Base-by-base conservation (phyloP, 2,888 invertebrate species). In the Dryococelus australis region DNA sequence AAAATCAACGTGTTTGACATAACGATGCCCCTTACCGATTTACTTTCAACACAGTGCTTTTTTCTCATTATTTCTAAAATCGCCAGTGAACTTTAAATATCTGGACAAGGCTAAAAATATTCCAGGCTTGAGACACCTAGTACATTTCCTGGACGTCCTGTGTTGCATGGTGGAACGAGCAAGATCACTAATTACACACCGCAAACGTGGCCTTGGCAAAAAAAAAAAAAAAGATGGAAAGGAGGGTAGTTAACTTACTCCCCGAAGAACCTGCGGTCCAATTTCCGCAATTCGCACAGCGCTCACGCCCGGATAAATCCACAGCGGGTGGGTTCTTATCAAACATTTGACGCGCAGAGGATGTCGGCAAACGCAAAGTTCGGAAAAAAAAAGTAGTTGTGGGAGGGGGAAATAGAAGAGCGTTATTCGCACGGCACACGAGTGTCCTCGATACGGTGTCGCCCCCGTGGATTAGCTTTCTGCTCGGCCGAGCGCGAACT, bases 401-500 rank as follows among this genome's bases (percentile, higher is more conserved):
- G 1, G 65, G n/a, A 24, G n/a, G n/a, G 8, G 20, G 20, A 65
- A 20, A 65, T 65, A 65, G n/a, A 65, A 65, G 65, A 65, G 65
- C 65, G 65, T n/a, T 65, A 65, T 65, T 65, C 65, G 65, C 65
- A 65, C n/a, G 24, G 65, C 65, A n/a, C 8, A n/a, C n/a, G n/a
- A 65, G 65, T 65, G 65, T 65, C 65, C 65, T 20, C 24, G 24
- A n/a, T 65, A 65, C 65, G 65, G 65, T n/a, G 65, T n/a, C 6
- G 65, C 65, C n/a, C 65, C 8, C 8, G n/a, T 8, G 65, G n/a
- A 65, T 65, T 65, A 65, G 65, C 65, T 65, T 65, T 65, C 65
- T n/a, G n/a, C 65, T 65, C 65, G 65, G 65, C 65, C 24, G 65
- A 65, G 65, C 65, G n/a, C 65, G 65, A 65, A 65, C 47, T 47